Conservation (phyloP, 2,113 vertebrate species). For the Menidia beryllina region DNA sequence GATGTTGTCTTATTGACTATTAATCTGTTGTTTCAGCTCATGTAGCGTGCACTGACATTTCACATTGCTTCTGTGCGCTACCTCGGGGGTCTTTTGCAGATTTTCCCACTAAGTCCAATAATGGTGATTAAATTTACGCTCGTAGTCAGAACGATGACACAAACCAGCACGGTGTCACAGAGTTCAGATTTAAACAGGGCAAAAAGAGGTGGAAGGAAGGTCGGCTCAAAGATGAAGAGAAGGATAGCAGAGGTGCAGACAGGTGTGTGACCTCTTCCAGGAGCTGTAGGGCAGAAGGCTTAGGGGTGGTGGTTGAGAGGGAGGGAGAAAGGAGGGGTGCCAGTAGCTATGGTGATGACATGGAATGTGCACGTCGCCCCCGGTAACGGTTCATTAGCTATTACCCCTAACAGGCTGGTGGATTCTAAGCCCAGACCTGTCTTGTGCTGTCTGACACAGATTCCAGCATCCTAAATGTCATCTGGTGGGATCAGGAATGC, state of each 20-base stretch:
- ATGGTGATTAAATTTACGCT: background rate
- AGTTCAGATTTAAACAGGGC: conserved; percentile 9
- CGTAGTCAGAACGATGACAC: background rate
- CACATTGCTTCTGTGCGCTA: background rate
- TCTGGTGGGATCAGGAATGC: conserved; percentile 39
- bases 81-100: background rate
- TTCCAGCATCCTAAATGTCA: conserved; percentile 58
- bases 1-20: no score
- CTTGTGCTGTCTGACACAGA: conserved; percentile 47
- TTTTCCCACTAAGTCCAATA: background rate
- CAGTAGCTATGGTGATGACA: conserved; percentile 68
- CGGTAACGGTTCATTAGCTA: conserved; percentile 67
- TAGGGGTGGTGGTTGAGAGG: conserved; percentile 1
- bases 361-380: conserved; percentile 69
- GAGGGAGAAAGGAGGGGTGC: background rate
- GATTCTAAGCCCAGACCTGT: conserved; percentile 67
- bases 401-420: conserved; percentile 46
- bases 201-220: background rate
- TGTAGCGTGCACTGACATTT: background rate
- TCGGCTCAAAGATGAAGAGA: background rate
- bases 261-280: conserved; percentile 70
- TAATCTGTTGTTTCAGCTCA: no score
- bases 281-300: conserved; percentile 35
- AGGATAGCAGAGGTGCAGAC: conserved; percentile 56
- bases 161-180: conserved; percentile 3